Evolutionary conservation across 2,797 vertebrate genomes (phyloP), one percentile per base, ranked within the genome.

Genomic region (Zalophus californianus): DNA sequence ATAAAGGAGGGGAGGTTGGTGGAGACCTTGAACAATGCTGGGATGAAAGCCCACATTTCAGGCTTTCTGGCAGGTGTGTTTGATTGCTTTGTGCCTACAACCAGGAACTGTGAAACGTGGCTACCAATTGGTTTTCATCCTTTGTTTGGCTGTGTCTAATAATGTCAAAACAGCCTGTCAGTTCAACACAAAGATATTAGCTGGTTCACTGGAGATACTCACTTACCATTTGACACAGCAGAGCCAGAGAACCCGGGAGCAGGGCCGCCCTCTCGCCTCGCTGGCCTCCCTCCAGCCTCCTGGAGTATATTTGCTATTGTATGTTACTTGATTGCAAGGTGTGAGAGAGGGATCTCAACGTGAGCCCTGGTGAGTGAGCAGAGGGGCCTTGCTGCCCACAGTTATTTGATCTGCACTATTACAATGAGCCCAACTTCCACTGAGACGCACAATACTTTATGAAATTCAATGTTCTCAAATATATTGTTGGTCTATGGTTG

Each of bases 131-230:
- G 86, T 91, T 88, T 94, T 87, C 89, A 84, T 87, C 86, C 86
- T 94, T 83, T 91, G 48, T 91, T 95, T 70, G 79, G 56, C 68
- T 97, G 44, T 79, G 73, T 80, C 93, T 96, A 91, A 84, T 18
- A 15, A 83, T 91, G 94, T 97, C 93, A 86, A 94, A 95, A 94
- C 83, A 96, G 66, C 50, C 75, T 91, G 83, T 94, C 91, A 78
- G 60, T 86, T 93, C 54, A 90, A 75, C 83, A 80, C 68, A 90
- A 93, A 96, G 68, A 50, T 84, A 54, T 50, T 72, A 72, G 58
- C 86, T 91, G 91, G 52, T 77, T 96, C 83, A 50, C 3, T 86
- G 94, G 62, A 88, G 87, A 75, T 27, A 86, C 18, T 80, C 50
- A 83, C 80, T 92, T 58, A 64, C 50, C 62, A 56, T 78, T 75